A percentile compares a stretch with the other conserved stretches of the same genome.
Evolutionary conservation across 2,888 invertebrate genomes (phyloP).

Genomic region (Ptychoptera albimana): DNA sequence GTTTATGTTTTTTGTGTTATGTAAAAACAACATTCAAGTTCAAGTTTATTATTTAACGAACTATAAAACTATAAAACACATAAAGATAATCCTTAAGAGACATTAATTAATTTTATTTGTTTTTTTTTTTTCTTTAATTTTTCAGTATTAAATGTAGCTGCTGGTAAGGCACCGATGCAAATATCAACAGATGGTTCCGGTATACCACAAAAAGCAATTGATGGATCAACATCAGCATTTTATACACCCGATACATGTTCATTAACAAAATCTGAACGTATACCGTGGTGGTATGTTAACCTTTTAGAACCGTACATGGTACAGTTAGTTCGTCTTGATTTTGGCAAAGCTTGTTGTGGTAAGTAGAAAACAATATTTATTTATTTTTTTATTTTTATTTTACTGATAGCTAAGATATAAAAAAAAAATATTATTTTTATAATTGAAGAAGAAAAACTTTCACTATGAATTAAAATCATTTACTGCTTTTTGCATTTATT

Average conservation of each 20-base stretch:
- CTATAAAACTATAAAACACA: too few species aligned
- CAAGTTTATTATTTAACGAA: too few species aligned
- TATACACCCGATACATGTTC: conserved; percentile 77
- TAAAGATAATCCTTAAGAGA: too few species aligned
- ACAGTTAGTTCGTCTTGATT: conserved; percentile 77
- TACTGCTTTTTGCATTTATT: too few species aligned
- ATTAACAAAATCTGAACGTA: conserved; percentile 64
- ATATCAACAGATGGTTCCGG: conserved; percentile 68
- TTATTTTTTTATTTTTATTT: neutral
- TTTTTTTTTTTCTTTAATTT: conserved; percentile 16
- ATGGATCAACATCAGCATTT: conserved; percentile 72
- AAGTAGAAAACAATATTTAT: conserved; percentile 36
- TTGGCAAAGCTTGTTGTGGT: conserved; percentile 85
- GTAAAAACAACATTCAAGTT: too few species aligned
- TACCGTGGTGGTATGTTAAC: conserved; percentile 93
- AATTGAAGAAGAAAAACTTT: too few species aligned
- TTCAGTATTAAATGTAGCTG: conserved; percentile 81
- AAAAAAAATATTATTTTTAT: neutral
- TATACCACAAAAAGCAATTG: conserved; percentile 79
- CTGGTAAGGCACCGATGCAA: conserved; percentile 92
- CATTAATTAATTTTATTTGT: neutral
- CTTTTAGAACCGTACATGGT: conserved; percentile 90
- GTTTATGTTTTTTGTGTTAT: too few species aligned
- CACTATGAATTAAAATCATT: too few species aligned
- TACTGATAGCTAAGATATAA: neutral